phyloP scores from a whole-genome alignment of 2,888 invertebrate species.

The Eilema sororculum region DNA sequence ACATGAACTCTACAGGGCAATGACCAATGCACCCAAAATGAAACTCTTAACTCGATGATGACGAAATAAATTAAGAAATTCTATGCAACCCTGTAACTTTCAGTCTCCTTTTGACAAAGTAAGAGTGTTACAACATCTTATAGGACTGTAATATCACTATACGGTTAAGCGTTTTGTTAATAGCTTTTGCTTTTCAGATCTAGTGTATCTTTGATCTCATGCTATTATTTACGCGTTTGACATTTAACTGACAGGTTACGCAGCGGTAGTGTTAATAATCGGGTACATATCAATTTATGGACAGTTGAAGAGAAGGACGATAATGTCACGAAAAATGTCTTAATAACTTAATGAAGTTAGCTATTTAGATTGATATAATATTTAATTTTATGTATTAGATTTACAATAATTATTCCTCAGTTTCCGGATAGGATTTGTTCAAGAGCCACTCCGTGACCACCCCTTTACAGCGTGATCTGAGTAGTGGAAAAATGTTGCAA shows the following conservation, averaged over 20 bases:
- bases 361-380: constrained; percentile 11
- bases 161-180: neutral
- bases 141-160: neutral
- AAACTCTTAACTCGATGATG: neutral
- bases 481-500: too few relatives aligned
- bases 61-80: neutral
- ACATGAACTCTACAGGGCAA: too few relatives aligned
- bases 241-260: constrained; percentile 40
- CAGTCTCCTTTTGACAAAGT: neutral
- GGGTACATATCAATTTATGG: constrained; percentile 39
- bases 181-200: neutral
- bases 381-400: neutral
- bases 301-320: constrained; percentile 35
- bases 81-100: neutral
- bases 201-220: constrained; percentile 19
- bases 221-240: constrained; percentile 34
- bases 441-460: too few relatives aligned
- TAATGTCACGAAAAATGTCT: constrained; percentile 35
- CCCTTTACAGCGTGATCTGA: too few relatives aligned
- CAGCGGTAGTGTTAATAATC: constrained; percentile 32
- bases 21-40: too few relatives aligned
- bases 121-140: neutral
- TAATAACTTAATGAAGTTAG: constrained; percentile 29
- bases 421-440: too few relatives aligned
- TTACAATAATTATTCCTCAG: too few relatives aligned